Conservation (phyloP, 2,113 vertebrate species). For the Todiramphus chloris region DNA sequence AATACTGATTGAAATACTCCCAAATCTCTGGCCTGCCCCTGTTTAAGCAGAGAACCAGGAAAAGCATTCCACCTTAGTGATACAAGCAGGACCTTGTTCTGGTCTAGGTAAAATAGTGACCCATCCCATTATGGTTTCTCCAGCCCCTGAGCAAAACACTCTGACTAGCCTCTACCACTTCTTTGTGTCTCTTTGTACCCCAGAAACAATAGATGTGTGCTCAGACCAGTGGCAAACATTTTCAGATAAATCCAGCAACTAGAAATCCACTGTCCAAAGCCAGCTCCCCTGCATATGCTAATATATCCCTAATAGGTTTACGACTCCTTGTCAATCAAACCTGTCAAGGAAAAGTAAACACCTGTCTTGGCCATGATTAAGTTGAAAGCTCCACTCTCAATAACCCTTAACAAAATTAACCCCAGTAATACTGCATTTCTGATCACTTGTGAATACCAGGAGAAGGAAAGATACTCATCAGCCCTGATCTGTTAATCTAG, state of each 20-base stretch:
- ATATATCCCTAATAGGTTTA: constrained; percentile 39
- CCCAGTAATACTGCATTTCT: background rate
- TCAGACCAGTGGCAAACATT: background rate
- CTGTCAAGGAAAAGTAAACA: constrained; percentile 43
- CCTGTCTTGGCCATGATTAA: background rate
- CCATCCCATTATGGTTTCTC: background rate
- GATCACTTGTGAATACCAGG: constrained; percentile 15
- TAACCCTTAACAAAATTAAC: constrained; percentile 38
- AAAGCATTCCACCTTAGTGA: background rate
- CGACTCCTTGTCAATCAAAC: constrained; percentile 25
- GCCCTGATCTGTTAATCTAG: constrained; percentile 35
- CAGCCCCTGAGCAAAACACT: background rate
- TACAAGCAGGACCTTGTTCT: background rate
- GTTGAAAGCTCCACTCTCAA: constrained; percentile 30
- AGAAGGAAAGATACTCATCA: constrained; percentile 52
- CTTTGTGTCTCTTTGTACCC: background rate
- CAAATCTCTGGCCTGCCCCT: background rate
- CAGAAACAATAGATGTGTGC: background rate
- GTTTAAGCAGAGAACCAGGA: background rate
- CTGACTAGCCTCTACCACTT: background rate
- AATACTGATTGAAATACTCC: background rate
- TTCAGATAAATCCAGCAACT: background rate
- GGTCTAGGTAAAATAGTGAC: background rate
- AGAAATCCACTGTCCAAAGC: background rate
- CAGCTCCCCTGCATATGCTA: constrained; percentile 16